Conservation (phyloP, 2,797 vertebrate species). For the Taenioides sp. region DNA sequence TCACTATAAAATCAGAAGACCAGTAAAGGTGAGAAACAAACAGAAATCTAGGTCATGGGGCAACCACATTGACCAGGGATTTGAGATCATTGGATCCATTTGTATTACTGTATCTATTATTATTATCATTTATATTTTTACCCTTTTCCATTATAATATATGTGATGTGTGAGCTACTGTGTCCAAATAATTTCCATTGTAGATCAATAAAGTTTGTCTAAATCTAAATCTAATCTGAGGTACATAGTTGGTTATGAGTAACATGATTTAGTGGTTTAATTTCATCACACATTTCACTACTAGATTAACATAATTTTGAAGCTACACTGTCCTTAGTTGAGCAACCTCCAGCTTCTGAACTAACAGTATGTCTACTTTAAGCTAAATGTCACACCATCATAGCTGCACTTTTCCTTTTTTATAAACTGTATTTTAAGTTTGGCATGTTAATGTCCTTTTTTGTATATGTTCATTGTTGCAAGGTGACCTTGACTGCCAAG, state of each 20-base stretch:
- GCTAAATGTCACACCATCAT: no score
- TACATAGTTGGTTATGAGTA: neutral
- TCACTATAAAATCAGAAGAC: conserved; percentile 50
- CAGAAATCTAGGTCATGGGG: neutral
- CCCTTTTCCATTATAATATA: no score
- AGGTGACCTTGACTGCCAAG: no score
- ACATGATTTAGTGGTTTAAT: neutral
- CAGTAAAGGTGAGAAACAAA: conserved; percentile 23
- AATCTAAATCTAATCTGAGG: neutral
- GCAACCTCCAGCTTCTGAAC: neutral
- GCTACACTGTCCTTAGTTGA: neutral
- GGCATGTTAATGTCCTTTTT: no score
- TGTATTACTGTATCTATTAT: neutral
- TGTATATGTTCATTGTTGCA: no score
- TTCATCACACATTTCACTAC: neutral
- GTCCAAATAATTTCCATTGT: no score
- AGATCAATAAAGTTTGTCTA: no score
- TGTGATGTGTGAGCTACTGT: no score
- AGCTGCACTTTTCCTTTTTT: no score
- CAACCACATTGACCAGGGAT: neutral
- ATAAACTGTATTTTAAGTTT: no score
- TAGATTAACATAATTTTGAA: neutral
- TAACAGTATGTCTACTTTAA: neutral
- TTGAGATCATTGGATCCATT: neutral
- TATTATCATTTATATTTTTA: no score